phyloP scores from a whole-genome alignment of 64 coral and sea anemone genomes.

The Stichodactyla helianthus region DNA sequence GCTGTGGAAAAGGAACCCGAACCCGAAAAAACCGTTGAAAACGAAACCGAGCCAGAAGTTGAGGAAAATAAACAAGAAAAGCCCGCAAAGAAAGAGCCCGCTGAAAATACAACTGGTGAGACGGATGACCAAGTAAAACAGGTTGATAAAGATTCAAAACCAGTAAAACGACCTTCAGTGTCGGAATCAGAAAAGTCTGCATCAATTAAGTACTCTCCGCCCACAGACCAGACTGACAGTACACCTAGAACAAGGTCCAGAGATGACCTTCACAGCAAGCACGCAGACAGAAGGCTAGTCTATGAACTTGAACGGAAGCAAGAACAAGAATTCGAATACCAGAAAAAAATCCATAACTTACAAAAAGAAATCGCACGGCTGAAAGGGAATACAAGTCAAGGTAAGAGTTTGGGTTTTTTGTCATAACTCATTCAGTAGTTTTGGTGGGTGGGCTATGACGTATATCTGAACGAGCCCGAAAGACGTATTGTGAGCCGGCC shows the following conservation, averaged over 20 bases:
- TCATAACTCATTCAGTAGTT: too few species aligned
- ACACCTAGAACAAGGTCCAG: not conserved
- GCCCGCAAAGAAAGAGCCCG: not conserved
- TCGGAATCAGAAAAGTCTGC: not conserved
- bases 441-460: too few species aligned
- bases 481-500: too few species aligned
- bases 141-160: not conserved
- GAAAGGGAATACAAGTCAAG: constrained; percentile 48
- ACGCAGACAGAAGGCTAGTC: not conserved
- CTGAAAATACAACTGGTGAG: not conserved
- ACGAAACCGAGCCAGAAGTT: constrained; percentile 20
- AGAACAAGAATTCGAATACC: not conserved
- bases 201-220: not conserved
- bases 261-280: not conserved
- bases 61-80: not conserved
- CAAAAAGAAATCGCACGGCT: constrained; percentile 55
- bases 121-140: not conserved
- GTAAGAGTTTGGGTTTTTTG: not conserved
- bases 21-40: not conserved
- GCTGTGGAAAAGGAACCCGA: constrained; percentile 11
- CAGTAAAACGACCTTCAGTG: not conserved
- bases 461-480: too few species aligned
- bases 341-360: constrained; percentile 23
- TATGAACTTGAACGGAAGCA: not conserved
- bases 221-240: not conserved